Base-by-base conservation (phyloP, 2,888 invertebrate species). In the Lutraria lutraria region DNA sequence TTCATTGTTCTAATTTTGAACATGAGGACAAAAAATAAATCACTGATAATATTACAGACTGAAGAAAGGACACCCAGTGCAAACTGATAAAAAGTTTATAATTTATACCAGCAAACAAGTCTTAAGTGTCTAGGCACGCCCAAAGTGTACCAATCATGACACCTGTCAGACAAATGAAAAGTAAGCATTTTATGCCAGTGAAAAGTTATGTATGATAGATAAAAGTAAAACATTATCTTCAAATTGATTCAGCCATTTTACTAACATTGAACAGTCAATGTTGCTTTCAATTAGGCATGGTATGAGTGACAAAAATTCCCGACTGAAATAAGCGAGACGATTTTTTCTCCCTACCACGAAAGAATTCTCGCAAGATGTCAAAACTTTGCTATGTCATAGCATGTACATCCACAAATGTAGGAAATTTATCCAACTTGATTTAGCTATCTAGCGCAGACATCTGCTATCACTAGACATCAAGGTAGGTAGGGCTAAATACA, bases 211-310 rank as follows among this genome's bases (percentile, higher is more conserved):
- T 76, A 34, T 76, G 76, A 31, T 31, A 15, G 76, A 76, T 34
- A 76, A 76, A 76, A 76, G n/a, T n/a, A n/a, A n/a, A 76, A 31
- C 76, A 76, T 76, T 76, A 76, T 76, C 13, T 76, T 76, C 76
- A 76, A 29, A 76, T 76, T 76, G 34, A 16, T 76, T 76, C 76
- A 76, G 76, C 34, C 16, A 31, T 19, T 34, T 76, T 76, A 34
- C 15, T 31, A 0, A 76, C 76, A 34, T 16, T 76, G 29, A 31
- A 34, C 76, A 76, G 31, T 76, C 16, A 76, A 1, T 34, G 76
- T 76, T 34, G 76, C 76, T 19, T 76, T 34, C 76, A 76, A 76
- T 76, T 34, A 76, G 31, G 15, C 8, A 31, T 6, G 29, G 25
- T 31, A 72, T 34, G 29, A 34, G 76, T 31, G 16, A 34, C 76